These are phyloP conservation scores for Lagenorhynchus albirostris DNA, from an alignment of 2,113 vertebrate genomes.

Conservation along the genomic window DNA sequence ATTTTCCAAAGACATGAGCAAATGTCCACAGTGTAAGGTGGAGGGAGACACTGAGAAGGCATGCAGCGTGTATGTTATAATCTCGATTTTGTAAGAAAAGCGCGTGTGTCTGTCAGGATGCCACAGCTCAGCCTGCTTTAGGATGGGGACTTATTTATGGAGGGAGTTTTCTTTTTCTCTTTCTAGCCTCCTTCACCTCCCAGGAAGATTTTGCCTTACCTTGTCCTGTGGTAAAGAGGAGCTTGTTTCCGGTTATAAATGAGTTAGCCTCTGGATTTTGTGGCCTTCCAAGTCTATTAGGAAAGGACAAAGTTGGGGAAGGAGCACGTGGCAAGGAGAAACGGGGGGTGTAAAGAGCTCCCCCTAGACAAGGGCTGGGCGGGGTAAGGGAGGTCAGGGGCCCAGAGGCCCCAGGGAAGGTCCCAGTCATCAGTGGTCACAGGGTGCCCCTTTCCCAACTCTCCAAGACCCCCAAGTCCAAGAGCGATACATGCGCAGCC, in stretches of 20 bases:
- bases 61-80: rapidly evolving
- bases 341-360: neutral
- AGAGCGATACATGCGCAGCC: neutral
- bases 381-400: rapidly evolving
- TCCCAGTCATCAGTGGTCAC: neutral
- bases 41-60: neutral
- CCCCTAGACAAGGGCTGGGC: neutral
- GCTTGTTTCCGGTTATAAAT: neutral
- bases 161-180: neutral
- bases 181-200: neutral
- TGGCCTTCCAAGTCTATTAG: neutral
- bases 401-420: neutral
- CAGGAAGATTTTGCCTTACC: neutral
- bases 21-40: rapidly evolving
- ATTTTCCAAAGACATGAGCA: neutral
- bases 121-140: neutral
- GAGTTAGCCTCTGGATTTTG: neutral
- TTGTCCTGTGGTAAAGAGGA: neutral
- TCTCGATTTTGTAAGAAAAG: neutral
- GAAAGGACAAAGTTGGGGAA: neutral
- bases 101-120: neutral
- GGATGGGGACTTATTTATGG: neutral
- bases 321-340: neutral
- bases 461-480: too few relatives aligned
- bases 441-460: too few relatives aligned